Evolutionary conservation across 2,797 vertebrate genomes (phyloP).

Genomic region (Eurystomus glaucurus): DNA sequence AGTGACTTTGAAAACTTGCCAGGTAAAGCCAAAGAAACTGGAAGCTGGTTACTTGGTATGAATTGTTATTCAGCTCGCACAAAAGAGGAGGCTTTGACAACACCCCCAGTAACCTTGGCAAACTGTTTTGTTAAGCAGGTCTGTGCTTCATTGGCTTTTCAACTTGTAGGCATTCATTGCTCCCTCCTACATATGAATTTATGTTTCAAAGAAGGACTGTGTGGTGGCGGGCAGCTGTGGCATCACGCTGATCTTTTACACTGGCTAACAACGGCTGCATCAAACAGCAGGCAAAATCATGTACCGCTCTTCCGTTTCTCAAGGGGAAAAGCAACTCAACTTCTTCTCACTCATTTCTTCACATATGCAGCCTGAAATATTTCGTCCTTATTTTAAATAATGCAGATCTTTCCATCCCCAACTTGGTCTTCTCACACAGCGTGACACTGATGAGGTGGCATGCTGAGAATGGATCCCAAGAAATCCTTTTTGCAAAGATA

Average conservation of each 20-base stretch:
- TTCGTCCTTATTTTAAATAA: not conserved
- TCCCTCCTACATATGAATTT: constrained; percentile 57
- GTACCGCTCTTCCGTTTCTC: not conserved
- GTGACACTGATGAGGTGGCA: not conserved
- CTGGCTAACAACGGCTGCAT: not conserved
- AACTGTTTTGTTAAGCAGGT: constrained; percentile 75
- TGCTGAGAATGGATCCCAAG: not conserved
- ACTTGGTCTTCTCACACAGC: rapidly evolving
- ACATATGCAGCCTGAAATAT: not conserved
- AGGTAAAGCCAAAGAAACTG: constrained; percentile 59
- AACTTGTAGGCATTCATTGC: constrained; percentile 62
- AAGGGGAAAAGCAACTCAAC: not conserved
- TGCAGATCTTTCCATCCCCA: not conserved
- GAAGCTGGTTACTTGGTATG: constrained; percentile 31
- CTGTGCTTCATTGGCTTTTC: constrained; percentile 65
- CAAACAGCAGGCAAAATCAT: not conserved
- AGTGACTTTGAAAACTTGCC: constrained; percentile 72
- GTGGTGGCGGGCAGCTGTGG: constrained; percentile 54
- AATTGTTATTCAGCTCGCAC: constrained; percentile 69
- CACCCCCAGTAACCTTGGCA: constrained; percentile 70
- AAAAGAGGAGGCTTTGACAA: constrained; percentile 66
- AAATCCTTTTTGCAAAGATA: not conserved
- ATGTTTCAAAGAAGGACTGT: constrained; percentile 29
- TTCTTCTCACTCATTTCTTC: not conserved
- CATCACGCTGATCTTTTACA: constrained; percentile 56